These are phyloP conservation scores for Ataeniobius toweri DNA, from an alignment of 2,797 vertebrate species.

Conservation along the genomic window DNA sequence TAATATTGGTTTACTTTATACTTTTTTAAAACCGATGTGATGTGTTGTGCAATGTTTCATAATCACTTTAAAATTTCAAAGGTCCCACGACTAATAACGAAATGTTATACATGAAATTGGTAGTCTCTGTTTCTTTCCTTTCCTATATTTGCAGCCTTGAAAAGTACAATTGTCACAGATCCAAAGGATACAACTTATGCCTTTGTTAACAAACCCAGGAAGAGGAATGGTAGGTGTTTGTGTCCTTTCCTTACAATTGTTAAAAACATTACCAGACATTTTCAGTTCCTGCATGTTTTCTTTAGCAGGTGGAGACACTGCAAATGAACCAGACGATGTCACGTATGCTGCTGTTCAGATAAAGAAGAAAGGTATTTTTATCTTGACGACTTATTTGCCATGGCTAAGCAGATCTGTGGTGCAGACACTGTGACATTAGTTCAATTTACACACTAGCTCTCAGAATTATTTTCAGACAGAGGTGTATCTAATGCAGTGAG, in stretches of 20 bases:
- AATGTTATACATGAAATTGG: not conserved
- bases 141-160: not conserved
- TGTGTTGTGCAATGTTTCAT: not conserved
- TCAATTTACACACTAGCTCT: not conserved
- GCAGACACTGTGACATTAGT: not conserved
- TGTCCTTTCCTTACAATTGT: not conserved
- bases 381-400: not conserved
- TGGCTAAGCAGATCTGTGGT: not conserved
- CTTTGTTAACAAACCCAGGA: not conserved
- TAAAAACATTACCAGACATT: not conserved
- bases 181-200: not conserved
- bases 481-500: not conserved
- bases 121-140: not conserved
- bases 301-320: not conserved
- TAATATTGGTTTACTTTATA: not conserved
- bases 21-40: not conserved
- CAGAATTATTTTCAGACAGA: too few species aligned
- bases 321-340: not conserved
- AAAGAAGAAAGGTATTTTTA: conserved; percentile 1
- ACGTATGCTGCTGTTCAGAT: not conserved
- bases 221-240: not conserved
- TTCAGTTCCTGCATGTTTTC: not conserved
- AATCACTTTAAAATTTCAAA: not conserved
- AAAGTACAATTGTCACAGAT: not conserved
- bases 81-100: too few species aligned